Evolutionary conservation across 2,888 invertebrate genomes (phyloP), one percentile per base, ranked within the genome.

Genomic region (Endotricha flammealis): DNA sequence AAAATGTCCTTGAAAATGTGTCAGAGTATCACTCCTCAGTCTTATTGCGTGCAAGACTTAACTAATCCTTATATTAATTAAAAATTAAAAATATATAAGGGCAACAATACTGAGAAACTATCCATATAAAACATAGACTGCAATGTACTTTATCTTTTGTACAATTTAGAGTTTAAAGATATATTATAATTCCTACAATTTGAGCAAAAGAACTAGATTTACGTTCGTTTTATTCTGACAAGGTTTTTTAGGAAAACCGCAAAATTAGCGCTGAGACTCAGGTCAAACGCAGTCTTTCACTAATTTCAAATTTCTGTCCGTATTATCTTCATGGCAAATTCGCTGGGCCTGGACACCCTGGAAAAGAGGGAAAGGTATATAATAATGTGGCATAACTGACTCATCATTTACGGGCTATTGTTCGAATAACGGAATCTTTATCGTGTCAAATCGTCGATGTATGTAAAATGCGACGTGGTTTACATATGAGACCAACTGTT

Each of bases 271-370:
- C 57, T 60, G 66, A 71, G 64, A 66, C 72, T 67, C 54, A n/a
- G n/a, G n/a, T n/a, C n/a, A 56, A 52, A 44, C 43, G 41, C 50
- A 57, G 45, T 54, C 42, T 41, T 58, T 58, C 49, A 54, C 51
- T 60, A 53, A 42, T 55, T 47, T 47, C 42, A 48, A 34, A 37
- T 34, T 38, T 48, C 44, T 43, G 36, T 32, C 17, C 31, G 39
- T 35, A 42, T 29, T 50, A 36, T 38, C 33, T 64, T 80, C 69
- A 80, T 31, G 70, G 60, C 39, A 60, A 53, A 40, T 69, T 63
- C 28, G 74, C 69, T 13, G 79, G 69, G 0, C 88, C 83, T 41
- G 90, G 89, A 67, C 90, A 90, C 71, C 77, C 90, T 90, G 79
- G 23, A 77, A 70, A 49, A 49, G 44, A 36, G 28, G 30, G n/a